Base-by-base conservation (phyloP, 2,888 invertebrate species). In the Campoletis raptor region DNA sequence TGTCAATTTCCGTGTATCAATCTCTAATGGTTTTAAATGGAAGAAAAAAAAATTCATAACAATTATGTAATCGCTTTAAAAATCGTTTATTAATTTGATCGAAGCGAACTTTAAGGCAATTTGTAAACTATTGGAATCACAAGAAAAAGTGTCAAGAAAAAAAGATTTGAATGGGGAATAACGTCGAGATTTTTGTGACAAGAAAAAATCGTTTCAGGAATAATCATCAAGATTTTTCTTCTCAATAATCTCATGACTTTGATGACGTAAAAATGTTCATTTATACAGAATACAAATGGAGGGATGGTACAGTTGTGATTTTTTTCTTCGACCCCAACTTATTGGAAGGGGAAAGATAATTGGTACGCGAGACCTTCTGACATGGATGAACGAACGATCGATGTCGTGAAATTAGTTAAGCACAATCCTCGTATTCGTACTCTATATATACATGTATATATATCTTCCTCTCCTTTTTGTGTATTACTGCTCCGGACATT, bases 331-430 rank as follows among this genome's bases (percentile, higher is more conserved):
- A 30, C 61, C 42, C 45, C 61, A 21, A 54, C n/a, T n/a, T 37
- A 21, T n/a, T 37, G 36, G 73, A 21, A 52, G 40, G 74, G 66
- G 40, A 30, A 74, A 66, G 77, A 52, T 81, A 81, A 80, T 83
- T 80, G 80, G 81, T 73, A 67, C 57, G 30, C 54, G 74, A 81
- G 74, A 66, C 72, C 48, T 80, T 61, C 42, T 54, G 48, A 74
- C 70, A 64, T 72, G 72, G 85, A 88, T 81, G 76, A 69, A 74
- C 66, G 80, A 69, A 87, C 85, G 86, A 87, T 87, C 85, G 85
- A 88, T 86, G 86, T 83, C 67, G 74, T 83, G 82, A 87, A 89
- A 89, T 88, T 89, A 89, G 89, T 89, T 87, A 64, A 83, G 88
- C 89, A 84, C 74, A 81, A 85, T 73, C 40, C 85, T 81, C 85